Base-by-base conservation (phyloP, 2,797 vertebrate genomes). In the Hyperoplus lanceolatus region DNA sequence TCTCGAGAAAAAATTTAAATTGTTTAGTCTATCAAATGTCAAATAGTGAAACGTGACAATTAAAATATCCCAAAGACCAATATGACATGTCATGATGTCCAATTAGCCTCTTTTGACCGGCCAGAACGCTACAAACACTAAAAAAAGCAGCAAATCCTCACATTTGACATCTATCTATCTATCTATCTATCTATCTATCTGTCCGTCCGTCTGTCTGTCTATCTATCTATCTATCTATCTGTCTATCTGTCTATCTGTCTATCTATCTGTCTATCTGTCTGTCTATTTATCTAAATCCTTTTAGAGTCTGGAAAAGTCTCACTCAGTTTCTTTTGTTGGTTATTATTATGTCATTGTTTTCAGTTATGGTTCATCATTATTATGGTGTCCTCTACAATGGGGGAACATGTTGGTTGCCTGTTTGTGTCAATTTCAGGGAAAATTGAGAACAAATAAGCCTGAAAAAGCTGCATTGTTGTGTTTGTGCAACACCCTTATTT, bases 381-480 rank as follows among this genome's bases (percentile, higher is more conserved):
- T 57, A 21, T 15, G 4, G 49, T 18, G 46, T 72, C 15, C 3
- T 54, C 69, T 29, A 58, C 10, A 39, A 45, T 46, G 36, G 14
- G 18, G 64, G 21, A 53, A 77, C 60, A 53, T 62, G 53, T 21
- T 58, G 38, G 36, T 66, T 59, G 49, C 63, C 7, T 57, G 16
- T 60, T 60, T 53, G 29, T n/a, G n/a, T 56, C 67, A 75, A 49
- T 42, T 54, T 49, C 11, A 49, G 29, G 50, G 61, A 68, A 58
- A 75, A 56, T 45, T 0, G 0, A 73, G 14, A n/a, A 48, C 55
- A 50, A 65, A 56, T 61, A 21, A 10, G 46, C 38, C 48, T 16
- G 8, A 8, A 56, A 79, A 54, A 63, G 43, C 45, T 21, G 57
- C 64, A 57, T 68, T 67, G 39, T 55, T 59, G 13, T 69, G 56